Evolutionary conservation across 2,797 vertebrate species (phyloP).

Genomic region (Xiphorhynchus erythropygius): DNA sequence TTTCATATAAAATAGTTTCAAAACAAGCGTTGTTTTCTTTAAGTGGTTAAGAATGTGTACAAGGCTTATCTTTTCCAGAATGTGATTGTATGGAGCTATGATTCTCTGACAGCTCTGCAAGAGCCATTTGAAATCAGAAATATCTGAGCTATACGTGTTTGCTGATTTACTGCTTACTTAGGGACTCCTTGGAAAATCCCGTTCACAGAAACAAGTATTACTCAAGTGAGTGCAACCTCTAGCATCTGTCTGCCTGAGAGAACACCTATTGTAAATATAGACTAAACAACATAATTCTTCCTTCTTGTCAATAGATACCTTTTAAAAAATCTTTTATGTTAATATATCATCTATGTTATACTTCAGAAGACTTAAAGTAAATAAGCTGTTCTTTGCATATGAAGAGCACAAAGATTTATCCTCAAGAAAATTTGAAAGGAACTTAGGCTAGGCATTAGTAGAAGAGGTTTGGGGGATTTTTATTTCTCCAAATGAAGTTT

Average conservation of each 20-base stretch:
- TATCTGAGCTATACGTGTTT: not conserved
- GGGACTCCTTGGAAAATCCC: not conserved
- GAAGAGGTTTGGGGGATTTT: not conserved
- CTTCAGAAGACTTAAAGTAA: not conserved
- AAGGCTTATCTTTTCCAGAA: not conserved
- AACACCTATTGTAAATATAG: not conserved
- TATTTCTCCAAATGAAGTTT: not conserved
- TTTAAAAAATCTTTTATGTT: not conserved
- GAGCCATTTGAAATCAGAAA: not conserved
- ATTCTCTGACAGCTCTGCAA: not conserved
- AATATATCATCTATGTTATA: too few species aligned
- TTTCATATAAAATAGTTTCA: not conserved
- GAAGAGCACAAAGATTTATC: not conserved
- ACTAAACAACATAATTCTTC: not conserved
- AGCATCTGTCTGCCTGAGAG: fast-evolving
- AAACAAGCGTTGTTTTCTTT: not conserved
- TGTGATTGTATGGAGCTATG: not conserved
- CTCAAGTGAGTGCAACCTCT: not conserved
- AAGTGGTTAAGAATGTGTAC: not conserved
- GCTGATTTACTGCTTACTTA: not conserved
- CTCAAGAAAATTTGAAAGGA: not conserved
- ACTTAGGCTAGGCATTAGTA: not conserved
- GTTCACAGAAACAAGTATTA: not conserved
- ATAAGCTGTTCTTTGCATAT: not conserved
- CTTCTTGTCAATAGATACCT: not conserved